Percentiles rank a stretch among this genome's conserved stretches.
phyloP scores from a whole-genome alignment of 2,113 vertebrate species.

The Suncus etruscus region DNA sequence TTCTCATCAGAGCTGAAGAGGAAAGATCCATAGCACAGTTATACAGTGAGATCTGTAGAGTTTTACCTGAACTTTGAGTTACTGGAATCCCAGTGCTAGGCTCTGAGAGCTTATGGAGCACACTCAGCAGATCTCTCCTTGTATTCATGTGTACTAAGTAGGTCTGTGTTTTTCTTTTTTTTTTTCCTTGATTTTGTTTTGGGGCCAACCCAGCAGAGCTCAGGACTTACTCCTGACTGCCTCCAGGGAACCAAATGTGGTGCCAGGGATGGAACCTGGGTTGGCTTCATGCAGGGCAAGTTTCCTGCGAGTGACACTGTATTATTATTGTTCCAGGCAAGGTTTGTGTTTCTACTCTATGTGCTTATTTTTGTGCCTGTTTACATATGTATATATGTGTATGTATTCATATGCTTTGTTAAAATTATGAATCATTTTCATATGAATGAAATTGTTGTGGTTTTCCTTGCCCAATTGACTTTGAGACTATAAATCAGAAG shows the following conservation, averaged over 20 bases:
- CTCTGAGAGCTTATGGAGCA: not conserved
- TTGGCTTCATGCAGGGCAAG: too few species aligned
- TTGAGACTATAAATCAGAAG: slow-evolving; percentile 43
- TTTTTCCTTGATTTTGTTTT: too few species aligned
- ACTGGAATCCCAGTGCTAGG: not conserved
- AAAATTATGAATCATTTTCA: slow-evolving; percentile 46
- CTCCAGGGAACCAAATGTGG: too few species aligned
- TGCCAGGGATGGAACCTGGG: too few species aligned
- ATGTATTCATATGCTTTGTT: not conserved
- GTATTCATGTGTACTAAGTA: too few species aligned
- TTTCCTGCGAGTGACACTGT: too few species aligned
- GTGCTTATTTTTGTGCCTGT: not conserved
- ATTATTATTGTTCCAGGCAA: too few species aligned
- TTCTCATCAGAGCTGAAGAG: not conserved
- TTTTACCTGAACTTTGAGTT: not conserved
- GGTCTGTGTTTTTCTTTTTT: not conserved
- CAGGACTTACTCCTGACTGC: too few species aligned
- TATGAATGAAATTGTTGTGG: not conserved
- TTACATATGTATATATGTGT: not conserved
- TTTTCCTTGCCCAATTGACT: slow-evolving; percentile 28
- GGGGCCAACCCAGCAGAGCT: too few species aligned
- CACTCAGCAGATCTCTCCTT: not conserved
- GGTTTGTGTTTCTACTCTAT: not conserved
- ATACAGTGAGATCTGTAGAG: not conserved
- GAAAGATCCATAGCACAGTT: not conserved